phyloP scores from a whole-genome alignment of 64 coral and sea anemone genomes.

The Stylophora pistillata region DNA sequence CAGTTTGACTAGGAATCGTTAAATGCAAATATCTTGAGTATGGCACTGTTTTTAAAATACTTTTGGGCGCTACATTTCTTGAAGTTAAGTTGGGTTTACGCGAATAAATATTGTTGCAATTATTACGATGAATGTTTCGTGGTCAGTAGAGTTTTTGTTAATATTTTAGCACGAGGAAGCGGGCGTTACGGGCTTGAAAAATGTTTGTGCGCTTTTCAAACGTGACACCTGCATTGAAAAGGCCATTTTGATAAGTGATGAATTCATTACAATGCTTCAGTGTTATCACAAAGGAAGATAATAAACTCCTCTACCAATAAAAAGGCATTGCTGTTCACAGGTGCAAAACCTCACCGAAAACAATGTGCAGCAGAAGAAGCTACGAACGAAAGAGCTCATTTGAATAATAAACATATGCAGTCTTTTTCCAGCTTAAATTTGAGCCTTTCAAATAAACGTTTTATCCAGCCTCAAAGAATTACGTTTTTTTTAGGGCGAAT shows the following conservation, averaged over 20 bases:
- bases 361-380: neutral
- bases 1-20: too few relatives aligned
- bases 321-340: neutral
- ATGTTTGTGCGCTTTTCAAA: neutral
- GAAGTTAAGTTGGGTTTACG: too few relatives aligned
- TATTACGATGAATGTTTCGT: too few relatives aligned
- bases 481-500: neutral
- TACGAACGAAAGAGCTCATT: conserved; percentile 19
- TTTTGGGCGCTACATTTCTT: too few relatives aligned
- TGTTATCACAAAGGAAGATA: conserved; percentile 4
- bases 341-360: neutral
- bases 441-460: neutral
- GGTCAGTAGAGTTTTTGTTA: too few relatives aligned
- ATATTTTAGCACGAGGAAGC: neutral
- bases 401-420: conserved; percentile 13
- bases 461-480: neutral
- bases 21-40: too few relatives aligned
- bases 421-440: neutral
- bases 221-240: neutral
- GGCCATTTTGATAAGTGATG: neutral
- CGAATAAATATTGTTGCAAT: too few relatives aligned
- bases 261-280: neutral
- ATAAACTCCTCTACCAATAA: conserved; percentile 41
- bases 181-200: neutral
- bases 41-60: too few relatives aligned